phyloP scores from a whole-genome alignment of 2,113 vertebrate genomes.

The Brienomyrus longianalis region DNA sequence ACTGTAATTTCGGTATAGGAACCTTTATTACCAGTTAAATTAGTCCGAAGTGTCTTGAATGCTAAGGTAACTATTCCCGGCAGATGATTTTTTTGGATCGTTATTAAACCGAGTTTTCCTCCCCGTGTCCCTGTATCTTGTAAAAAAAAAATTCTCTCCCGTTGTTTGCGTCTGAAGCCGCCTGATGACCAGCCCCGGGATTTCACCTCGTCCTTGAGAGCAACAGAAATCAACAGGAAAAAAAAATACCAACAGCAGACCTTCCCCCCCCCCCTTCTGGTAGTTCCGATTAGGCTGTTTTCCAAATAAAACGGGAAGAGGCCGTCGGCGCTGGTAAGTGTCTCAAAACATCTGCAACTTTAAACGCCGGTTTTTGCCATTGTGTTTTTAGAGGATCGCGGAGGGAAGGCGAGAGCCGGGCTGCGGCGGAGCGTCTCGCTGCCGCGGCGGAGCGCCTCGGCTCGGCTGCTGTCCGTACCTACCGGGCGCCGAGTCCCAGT shows the following conservation, averaged over 20 bases:
- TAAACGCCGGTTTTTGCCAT: background rate
- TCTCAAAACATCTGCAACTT: conserved; percentile 52
- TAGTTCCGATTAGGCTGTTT: conserved; percentile 27
- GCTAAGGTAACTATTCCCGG: conserved; percentile 32
- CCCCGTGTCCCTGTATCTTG: conserved; percentile 50
- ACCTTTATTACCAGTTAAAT: conserved; percentile 17
- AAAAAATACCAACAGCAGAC: conserved; percentile 34
- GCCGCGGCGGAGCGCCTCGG: background rate
- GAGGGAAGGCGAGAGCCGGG: background rate
- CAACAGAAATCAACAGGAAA: conserved; percentile 39
- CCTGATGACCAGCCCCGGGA: conserved; percentile 66
- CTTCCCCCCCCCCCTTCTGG: conserved; percentile 47
- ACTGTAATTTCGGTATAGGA: conserved; percentile 5
- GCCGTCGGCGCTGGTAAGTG: conserved; percentile 60
- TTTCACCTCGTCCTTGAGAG: conserved; percentile 71
- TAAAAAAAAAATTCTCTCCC: conserved; percentile 16
- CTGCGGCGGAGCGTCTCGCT: background rate
- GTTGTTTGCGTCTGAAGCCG: conserved; percentile 65
- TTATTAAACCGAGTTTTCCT: conserved; percentile 45
- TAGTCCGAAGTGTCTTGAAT: conserved; percentile 17
- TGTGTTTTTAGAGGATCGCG: conserved; percentile 3
- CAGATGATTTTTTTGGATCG: conserved; percentile 24
- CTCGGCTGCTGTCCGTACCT: conserved; percentile 3
- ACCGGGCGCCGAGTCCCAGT: background rate
- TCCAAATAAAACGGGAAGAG: conserved; percentile 44